Evolutionary conservation across 2,888 invertebrate species (phyloP).

Genomic region (Pollenia amentaria): DNA sequence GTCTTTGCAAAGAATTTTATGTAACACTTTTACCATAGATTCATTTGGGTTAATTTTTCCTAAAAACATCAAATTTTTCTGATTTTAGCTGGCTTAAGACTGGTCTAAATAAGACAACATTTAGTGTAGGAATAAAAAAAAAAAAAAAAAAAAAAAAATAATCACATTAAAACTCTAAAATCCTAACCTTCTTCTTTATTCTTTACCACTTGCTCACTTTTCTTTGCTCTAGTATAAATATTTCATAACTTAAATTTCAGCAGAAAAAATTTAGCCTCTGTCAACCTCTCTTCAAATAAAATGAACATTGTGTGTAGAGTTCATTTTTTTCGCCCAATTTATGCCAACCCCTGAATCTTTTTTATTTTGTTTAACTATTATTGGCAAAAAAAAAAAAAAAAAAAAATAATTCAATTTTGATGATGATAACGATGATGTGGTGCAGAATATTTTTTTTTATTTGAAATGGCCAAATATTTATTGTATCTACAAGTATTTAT

Average conservation of each 20-base stretch:
- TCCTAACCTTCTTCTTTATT: too few relatives aligned
- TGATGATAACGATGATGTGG: constrained; percentile 32
- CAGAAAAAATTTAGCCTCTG: not conserved
- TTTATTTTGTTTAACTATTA: constrained; percentile 13
- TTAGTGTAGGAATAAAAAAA: too few relatives aligned
- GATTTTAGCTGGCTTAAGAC: too few relatives aligned
- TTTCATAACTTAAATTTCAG: too few relatives aligned
- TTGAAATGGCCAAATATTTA: constrained; percentile 28
- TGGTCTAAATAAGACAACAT: too few relatives aligned
- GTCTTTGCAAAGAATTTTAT: too few relatives aligned
- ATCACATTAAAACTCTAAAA: too few relatives aligned
- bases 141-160: too few relatives aligned
- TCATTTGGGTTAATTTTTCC: too few relatives aligned
- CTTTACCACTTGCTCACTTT: not conserved
- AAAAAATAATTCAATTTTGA: constrained; percentile 56
- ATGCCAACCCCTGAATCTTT: constrained; percentile 50
- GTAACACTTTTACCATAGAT: too few relatives aligned
- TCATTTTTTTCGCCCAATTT: constrained; percentile 37
- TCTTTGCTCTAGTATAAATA: too few relatives aligned
- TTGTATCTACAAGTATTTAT: constrained; percentile 5
- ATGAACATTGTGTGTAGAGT: not conserved
- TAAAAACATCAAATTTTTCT: too few relatives aligned
- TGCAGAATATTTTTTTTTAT: not conserved
- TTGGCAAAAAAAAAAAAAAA: constrained; percentile 20
- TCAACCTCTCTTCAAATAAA: not conserved